Conservation (phyloP, 1,140 invertebrate species). For the Mizuhopecten yessoensis region DNA sequence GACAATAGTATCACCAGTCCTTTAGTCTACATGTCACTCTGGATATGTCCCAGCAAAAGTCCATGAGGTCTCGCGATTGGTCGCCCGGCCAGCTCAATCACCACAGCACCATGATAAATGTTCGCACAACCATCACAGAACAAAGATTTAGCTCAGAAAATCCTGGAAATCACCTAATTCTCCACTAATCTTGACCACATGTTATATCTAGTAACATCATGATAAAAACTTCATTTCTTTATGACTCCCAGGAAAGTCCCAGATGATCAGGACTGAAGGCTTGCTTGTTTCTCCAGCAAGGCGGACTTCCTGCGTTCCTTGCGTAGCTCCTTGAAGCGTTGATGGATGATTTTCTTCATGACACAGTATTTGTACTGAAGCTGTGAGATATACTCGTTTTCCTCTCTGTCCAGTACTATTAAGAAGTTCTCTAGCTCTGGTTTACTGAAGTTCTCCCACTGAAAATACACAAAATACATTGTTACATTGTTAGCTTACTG, state of each 20-base stretch:
- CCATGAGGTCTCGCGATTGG: slow-evolving; percentile 7
- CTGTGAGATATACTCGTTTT: slow-evolving; percentile 85
- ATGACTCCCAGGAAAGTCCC: neutral
- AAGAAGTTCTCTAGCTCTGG: slow-evolving; percentile 87
- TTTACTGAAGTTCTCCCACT: slow-evolving; percentile 87
- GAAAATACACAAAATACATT: slow-evolving; percentile 39
- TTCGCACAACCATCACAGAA: slow-evolving; percentile 19
- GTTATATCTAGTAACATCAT: neutral
- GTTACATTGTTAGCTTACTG: slow-evolving; percentile 74
- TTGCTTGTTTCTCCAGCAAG: neutral
- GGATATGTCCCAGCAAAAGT: neutral
- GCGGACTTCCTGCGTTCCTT: slow-evolving; percentile 62
- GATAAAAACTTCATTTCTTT: neutral
- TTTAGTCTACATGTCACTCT: neutral
- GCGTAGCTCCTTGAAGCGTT: slow-evolving; percentile 74
- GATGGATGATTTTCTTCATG: slow-evolving; percentile 77
- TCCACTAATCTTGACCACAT: neutral
- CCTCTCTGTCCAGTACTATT: slow-evolving; percentile 86
- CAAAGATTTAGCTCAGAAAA: neutral
- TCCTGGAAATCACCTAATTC: neutral
- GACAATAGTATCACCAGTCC: neutral
- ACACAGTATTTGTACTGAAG: slow-evolving; percentile 85
- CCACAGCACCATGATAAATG: slow-evolving; percentile 9
- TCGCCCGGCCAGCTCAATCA: neutral
- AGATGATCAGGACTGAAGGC: slow-evolving; percentile 46